phyloP scores from a whole-genome alignment of 1,140 invertebrate species.

The Stegodyphus dumicola region DNA sequence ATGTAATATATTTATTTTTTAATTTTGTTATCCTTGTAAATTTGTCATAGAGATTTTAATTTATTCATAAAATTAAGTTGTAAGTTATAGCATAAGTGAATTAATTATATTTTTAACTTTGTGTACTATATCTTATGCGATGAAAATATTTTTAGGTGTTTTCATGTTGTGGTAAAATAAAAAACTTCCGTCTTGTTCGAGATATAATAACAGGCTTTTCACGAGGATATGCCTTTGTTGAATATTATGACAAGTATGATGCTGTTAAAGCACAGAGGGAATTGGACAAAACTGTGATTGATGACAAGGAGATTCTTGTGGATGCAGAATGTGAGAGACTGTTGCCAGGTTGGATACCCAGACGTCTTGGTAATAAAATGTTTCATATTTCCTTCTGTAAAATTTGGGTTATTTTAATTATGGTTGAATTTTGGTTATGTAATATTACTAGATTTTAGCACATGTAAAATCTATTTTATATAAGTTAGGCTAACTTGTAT shows the following conservation, averaged over 20 bases:
- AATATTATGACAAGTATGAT: constrained; percentile 76
- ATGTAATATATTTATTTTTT: no score
- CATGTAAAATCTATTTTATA: no score
- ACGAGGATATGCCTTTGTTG: constrained; percentile 87
- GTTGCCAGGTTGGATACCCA: constrained; percentile 83
- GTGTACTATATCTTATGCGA: constrained; percentile 5
- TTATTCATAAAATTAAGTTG: no score
- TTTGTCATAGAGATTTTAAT: no score
- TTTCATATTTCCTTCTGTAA: no score
- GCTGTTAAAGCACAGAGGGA: constrained; percentile 75
- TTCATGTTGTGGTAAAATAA: constrained; percentile 76
- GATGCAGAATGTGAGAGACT: constrained; percentile 72
- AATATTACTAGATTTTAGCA: no score
- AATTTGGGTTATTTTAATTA: no score
- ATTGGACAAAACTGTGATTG: constrained; percentile 77
- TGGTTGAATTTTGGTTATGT: no score
- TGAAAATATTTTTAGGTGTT: constrained; percentile 72
- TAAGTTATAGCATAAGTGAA: no score
- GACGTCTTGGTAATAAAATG: constrained; percentile 75
- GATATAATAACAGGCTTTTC: constrained; percentile 86
- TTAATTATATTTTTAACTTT: not conserved
- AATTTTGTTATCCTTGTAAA: no score
- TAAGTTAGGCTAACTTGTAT: no score
- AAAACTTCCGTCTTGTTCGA: constrained; percentile 77
- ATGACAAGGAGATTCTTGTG: constrained; percentile 73